phyloP scores from a whole-genome alignment of 2,113 vertebrate genomes.

The Pelmatolapia mariae region DNA sequence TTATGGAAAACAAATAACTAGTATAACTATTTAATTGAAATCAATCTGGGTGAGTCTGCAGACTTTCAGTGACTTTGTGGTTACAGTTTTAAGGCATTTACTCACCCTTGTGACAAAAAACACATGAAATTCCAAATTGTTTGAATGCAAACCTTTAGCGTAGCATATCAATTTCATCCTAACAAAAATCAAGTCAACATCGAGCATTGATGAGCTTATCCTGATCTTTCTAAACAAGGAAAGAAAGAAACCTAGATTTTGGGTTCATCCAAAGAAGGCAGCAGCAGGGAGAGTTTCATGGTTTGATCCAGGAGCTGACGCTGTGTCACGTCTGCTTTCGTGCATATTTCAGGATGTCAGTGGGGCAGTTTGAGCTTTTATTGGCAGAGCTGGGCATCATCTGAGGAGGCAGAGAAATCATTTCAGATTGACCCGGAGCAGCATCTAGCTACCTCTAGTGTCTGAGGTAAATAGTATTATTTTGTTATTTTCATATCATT shows the following conservation, averaged over 20 bases:
- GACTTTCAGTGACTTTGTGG: not conserved
- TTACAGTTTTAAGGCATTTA: not conserved
- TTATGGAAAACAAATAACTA: not conserved
- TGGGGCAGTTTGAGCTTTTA: not conserved
- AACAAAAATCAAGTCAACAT: not conserved
- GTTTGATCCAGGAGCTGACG: not conserved
- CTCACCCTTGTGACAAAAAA: not conserved
- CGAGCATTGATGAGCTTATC: not conserved
- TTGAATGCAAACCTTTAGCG: not conserved
- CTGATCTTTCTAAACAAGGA: not conserved
- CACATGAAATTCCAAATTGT: accelerated
- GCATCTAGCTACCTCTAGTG: not conserved
- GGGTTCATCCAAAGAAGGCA: not conserved
- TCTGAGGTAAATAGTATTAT: not conserved
- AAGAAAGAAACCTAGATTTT: not conserved
- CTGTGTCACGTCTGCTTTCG: not conserved
- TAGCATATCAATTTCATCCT: not conserved
- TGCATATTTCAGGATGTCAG: not conserved
- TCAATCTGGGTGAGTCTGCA: not conserved
- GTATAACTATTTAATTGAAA: not conserved
- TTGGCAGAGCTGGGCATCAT: not conserved
- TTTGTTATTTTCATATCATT: not conserved
- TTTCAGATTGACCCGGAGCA: not conserved
- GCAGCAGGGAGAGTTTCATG: not conserved
- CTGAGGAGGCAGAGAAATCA: not conserved